phyloP scores from a whole-genome alignment of 2,113 vertebrate species.

The Pachyramphus minor region DNA sequence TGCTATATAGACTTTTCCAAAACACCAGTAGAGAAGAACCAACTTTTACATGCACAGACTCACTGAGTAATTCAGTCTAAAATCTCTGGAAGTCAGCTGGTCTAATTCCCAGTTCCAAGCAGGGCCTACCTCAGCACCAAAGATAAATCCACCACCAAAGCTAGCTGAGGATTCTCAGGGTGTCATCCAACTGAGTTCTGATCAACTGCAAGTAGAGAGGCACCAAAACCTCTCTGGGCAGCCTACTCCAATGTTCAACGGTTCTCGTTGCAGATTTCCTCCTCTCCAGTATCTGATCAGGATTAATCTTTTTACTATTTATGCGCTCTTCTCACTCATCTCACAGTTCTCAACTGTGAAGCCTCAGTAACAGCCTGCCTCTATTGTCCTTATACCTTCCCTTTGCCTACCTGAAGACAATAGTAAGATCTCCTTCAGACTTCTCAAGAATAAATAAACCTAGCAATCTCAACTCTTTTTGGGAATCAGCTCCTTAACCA shows the following conservation, averaged over 20 bases:
- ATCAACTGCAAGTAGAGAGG: background rate
- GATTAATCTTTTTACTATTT: background rate
- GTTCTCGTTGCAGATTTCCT: accelerated
- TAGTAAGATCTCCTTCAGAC: background rate
- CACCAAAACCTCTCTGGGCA: background rate
- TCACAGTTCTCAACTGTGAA: background rate
- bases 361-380: background rate
- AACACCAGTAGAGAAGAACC: background rate
- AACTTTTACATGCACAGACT: background rate
- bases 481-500: background rate
- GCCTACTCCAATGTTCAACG: background rate
- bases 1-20: background rate
- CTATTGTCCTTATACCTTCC: background rate
- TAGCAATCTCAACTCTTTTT: background rate
- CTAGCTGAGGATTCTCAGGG: background rate
- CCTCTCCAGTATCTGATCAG: background rate
- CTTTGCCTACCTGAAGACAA: background rate
- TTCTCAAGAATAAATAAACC: background rate
- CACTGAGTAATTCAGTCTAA: background rate
- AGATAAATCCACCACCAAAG: background rate
- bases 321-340: background rate
- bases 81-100: background rate
- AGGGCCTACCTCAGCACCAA: background rate
- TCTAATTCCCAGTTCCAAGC: background rate
- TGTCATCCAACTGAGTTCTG: background rate